Evolutionary conservation across 1,140 invertebrate species (phyloP).

Genomic region (Leptinotarsa defecta): DNA sequence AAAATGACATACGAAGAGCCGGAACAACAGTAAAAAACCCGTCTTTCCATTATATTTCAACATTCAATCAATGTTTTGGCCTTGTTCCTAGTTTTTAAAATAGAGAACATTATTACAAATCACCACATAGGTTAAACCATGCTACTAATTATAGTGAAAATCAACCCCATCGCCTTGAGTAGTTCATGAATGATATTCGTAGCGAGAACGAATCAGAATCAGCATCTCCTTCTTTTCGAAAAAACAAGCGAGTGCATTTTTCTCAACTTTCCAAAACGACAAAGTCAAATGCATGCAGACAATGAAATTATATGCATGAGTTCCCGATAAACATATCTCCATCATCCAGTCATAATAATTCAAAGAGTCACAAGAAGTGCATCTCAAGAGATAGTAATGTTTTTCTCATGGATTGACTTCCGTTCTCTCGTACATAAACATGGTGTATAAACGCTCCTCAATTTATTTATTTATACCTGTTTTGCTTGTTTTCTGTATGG

Average conservation of each 20-base stretch:
- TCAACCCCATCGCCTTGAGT: too few relatives aligned
- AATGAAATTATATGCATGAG: constrained; percentile 26
- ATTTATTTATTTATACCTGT: constrained; percentile 46
- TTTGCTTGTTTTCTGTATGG: constrained; percentile 47
- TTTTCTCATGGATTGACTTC: constrained; percentile 28
- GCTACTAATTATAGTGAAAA: too few relatives aligned
- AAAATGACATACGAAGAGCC: too few relatives aligned
- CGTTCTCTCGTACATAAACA: constrained; percentile 33
- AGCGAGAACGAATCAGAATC: too few relatives aligned
- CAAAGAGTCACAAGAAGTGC: constrained; percentile 22
- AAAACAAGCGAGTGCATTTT: neutral
- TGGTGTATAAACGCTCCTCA: constrained; percentile 36
- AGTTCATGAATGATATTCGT: too few relatives aligned
- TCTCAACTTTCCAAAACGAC: constrained; percentile 12
- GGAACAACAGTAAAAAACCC: too few relatives aligned
- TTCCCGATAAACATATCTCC: constrained; percentile 17
- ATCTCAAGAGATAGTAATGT: constrained; percentile 17
- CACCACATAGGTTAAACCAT: too few relatives aligned
- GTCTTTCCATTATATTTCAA: too few relatives aligned
- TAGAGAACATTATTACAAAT: too few relatives aligned
- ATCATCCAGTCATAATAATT: constrained; percentile 25
- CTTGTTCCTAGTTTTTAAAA: too few relatives aligned
- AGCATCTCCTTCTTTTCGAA: too few relatives aligned
- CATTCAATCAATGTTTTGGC: too few relatives aligned
- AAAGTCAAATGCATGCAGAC: constrained; percentile 10